phyloP scores from a whole-genome alignment of 2,888 invertebrate genomes.

The Eristalinus aeneus region DNA sequence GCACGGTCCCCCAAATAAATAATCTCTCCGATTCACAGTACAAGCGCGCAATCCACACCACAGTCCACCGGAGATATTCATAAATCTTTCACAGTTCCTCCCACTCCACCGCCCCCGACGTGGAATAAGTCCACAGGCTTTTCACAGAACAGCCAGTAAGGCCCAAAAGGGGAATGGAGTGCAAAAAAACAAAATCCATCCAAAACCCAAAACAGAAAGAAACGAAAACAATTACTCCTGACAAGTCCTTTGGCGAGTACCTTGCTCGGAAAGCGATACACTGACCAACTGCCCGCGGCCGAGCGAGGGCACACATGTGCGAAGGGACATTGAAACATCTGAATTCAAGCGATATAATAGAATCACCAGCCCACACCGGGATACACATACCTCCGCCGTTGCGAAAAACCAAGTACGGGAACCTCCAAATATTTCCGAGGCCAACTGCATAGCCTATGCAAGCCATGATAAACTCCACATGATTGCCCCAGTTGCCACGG shows the following conservation, averaged over 20 bases:
- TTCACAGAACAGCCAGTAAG: conserved; percentile 4
- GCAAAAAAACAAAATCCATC: background rate
- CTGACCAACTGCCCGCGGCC: background rate
- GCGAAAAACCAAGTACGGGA: conserved; percentile 73
- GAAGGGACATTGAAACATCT: conserved; percentile 43
- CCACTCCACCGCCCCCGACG: conserved; percentile 58
- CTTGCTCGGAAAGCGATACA: conserved; percentile 31
- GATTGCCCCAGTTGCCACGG: conserved; percentile 72
- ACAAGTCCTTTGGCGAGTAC: background rate
- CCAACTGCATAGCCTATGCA: conserved; percentile 74
- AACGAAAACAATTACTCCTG: background rate
- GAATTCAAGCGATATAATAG: conserved; percentile 51
- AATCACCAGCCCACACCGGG: conserved; percentile 27
- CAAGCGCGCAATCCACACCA: conserved; percentile 21
- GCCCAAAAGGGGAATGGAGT: background rate
- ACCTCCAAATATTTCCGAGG: conserved; percentile 74
- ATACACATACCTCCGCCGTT: conserved; percentile 72
- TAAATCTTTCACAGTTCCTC: conserved; percentile 68
- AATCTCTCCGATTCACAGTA: conserved; percentile 49
- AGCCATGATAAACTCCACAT: conserved; percentile 72
- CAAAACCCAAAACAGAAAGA: background rate
- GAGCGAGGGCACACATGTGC: conserved; percentile 28
- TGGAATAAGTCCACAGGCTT: conserved; percentile 51
- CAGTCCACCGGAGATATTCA: conserved; percentile 27
- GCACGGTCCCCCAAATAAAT: conserved; percentile 53